Base-by-base conservation (phyloP, 92 coral and sea anemone genomes). In the Virgularia gustaviana region DNA sequence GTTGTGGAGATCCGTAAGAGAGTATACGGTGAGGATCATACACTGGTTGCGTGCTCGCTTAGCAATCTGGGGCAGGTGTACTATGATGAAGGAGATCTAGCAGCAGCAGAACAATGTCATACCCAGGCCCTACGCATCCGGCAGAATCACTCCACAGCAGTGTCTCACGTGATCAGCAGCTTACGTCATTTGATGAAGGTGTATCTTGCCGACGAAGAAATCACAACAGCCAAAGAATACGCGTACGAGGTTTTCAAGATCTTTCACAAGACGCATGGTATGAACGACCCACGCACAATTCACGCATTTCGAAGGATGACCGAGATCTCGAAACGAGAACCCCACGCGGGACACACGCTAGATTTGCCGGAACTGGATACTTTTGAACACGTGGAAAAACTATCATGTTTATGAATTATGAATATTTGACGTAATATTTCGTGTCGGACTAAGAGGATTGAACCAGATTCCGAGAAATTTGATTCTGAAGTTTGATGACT, bases 71-170 rank as follows among this genome's bases (percentile, higher is more conserved):
- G 74, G 0, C 58, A 45, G 49, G 74, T 67, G 6, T 67, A 47
- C 49, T 67, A 67, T 32, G 74, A 67, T 16, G 74, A 67, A 47
- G 74, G 74, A 23, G 74, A 67, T 35, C 23, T 67, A 44, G 74
- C 59, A 45, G 59, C 58, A 7, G 74, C 74, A 2, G 74, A 67
- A 43, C 25, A 49, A 23, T 67, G 59, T 47, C 74, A 67, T 67
- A 47, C 60, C 58, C 74, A 67, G 29, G 58, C 74, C 25, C 74
- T 67, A 29, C 41, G 59, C 32, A 47, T 47, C 36, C 59, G 74
- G 34, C 74, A 67, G 29, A 57, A 18, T n/a, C 74, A 67, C 37
- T 67, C 59, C 0, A 59, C 49, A 44, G 31, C 58, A 44, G 45
- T 59, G 49, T 45, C 38, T 16, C 39, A 67, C 33, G 74, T 67